Evolutionary conservation across 2,888 invertebrate genomes (phyloP).

Genomic region (Sclerodermus sp.): DNA sequence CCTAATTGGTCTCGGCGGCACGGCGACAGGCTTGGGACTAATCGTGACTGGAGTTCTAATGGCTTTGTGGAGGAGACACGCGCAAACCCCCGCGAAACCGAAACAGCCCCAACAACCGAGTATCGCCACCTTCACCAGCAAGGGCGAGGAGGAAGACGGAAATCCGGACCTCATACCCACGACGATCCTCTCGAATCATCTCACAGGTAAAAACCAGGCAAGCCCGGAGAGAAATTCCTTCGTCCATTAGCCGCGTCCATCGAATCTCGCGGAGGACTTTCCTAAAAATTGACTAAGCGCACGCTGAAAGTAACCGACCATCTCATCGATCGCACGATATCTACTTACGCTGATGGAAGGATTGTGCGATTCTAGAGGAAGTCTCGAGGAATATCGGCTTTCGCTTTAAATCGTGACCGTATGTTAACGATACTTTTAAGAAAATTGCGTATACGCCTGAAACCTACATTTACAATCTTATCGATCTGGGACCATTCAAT

Average conservation of each 20-base stretch:
- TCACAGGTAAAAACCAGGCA: constrained; percentile 42
- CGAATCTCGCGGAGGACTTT: too few relatives aligned
- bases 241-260: too few relatives aligned
- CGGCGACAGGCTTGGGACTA: constrained; percentile 52
- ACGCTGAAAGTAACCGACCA: constrained; percentile 12
- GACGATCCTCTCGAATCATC: constrained; percentile 49
- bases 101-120: constrained; percentile 44
- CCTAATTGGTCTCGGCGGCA: constrained; percentile 53
- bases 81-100: constrained; percentile 43
- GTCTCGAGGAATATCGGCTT: constrained; percentile 21
- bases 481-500: too few relatives aligned
- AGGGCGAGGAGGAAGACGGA: constrained; percentile 51
- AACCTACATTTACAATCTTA: too few relatives aligned
- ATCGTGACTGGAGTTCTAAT: constrained; percentile 55
- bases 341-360: constrained; percentile 24
- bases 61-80: constrained; percentile 54
- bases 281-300: neutral
- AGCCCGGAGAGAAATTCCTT: too few relatives aligned
- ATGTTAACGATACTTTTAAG: constrained; percentile 23
- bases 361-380: constrained; percentile 13
- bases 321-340: constrained; percentile 16
- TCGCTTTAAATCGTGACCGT: constrained; percentile 10
- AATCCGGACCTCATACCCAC: constrained; percentile 57
- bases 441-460: constrained; percentile 18
- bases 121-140: constrained; percentile 44